A percentile compares a stretch with the other conserved stretches of the same genome.
Conservation (phyloP, 2,113 vertebrate species). For the Ciconia boyciana region DNA sequence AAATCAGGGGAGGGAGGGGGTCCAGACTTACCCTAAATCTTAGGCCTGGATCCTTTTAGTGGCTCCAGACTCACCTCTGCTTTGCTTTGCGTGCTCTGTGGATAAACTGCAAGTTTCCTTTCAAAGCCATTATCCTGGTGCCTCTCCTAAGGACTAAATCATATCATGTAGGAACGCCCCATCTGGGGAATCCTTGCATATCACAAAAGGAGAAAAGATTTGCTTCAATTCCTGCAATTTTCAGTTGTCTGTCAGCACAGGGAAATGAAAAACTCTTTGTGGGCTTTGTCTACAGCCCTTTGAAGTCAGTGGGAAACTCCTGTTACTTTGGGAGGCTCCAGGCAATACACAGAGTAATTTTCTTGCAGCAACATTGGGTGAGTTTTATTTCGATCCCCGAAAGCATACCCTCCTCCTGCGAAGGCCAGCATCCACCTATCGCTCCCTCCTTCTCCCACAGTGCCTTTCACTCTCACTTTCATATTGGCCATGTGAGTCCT, state of each 20-base stretch:
- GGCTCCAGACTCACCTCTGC: not conserved
- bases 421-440: not conserved
- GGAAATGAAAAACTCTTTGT: not conserved
- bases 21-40: not conserved
- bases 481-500: not conserved
- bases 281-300: constrained; percentile 1
- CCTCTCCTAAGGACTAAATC: not conserved
- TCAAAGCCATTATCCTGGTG: not conserved
- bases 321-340: not conserved
- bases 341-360: not conserved
- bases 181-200: not conserved
- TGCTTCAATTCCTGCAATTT: not conserved
- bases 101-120: not conserved
- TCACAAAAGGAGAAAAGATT: not conserved
- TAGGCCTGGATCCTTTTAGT: not conserved
- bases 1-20: not conserved
- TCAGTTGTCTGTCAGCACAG: not conserved
- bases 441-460: not conserved
- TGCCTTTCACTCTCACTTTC: not conserved
- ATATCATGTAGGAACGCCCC: not conserved
- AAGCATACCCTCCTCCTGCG: not conserved
- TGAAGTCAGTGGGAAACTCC: constrained; percentile 28
- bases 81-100: not conserved
- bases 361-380: not conserved
- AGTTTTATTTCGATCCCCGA: not conserved